phyloP scores from a whole-genome alignment of 2,113 vertebrate genomes.

The Pelmatolapia mariae region DNA sequence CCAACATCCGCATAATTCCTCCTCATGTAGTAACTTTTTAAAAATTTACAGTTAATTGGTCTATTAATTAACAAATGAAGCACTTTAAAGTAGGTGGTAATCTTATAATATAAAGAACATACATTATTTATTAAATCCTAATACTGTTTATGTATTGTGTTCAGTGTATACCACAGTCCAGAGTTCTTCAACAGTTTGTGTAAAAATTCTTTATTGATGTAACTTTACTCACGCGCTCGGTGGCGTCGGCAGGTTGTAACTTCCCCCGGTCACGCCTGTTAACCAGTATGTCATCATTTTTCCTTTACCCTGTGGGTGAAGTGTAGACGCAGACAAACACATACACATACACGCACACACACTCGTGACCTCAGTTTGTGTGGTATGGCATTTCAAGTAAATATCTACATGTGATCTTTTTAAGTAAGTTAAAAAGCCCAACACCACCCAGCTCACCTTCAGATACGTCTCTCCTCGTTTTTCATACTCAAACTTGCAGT shows the following conservation, averaged over 20 bases:
- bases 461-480: slow-evolving; percentile 89
- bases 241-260: slow-evolving; percentile 85
- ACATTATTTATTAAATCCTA: not conserved
- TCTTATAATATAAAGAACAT: not conserved
- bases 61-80: not conserved
- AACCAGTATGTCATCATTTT: slow-evolving; percentile 95
- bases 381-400: not conserved
- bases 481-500: slow-evolving; percentile 87
- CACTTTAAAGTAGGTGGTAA: not conserved
- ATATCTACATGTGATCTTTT: not conserved
- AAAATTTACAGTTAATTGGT: not conserved
- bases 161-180: not conserved
- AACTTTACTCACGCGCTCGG: slow-evolving; percentile 84
- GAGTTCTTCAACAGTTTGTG: not conserved
- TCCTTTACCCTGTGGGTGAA: slow-evolving; percentile 83
- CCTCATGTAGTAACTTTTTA: rapidly evolving
- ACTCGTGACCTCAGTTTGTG: not conserved
- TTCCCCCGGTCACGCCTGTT: slow-evolving; percentile 80
- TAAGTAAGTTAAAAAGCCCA: not conserved
- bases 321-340: rapidly evolving
- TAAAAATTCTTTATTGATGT: not conserved
- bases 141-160: not conserved
- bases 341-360: not conserved
- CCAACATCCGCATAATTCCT: not conserved
- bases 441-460: slow-evolving; percentile 76